Evolutionary conservation across 2,113 vertebrate genomes (phyloP).

Genomic region (Oryzias woworae): DNA sequence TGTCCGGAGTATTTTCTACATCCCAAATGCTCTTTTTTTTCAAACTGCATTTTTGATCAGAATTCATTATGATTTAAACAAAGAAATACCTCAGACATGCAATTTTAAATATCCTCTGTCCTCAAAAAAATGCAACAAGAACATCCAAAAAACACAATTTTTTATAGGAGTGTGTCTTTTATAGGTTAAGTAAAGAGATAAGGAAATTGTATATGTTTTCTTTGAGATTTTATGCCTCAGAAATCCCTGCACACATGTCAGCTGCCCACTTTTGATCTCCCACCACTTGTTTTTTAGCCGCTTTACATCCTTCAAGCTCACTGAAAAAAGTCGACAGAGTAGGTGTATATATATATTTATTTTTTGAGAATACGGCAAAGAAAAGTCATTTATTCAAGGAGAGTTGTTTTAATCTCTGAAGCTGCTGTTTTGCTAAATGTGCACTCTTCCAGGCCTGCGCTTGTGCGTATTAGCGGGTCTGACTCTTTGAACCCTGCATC

Average conservation of each 20-base stretch:
- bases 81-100: too few relatives aligned
- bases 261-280: conserved; percentile 32
- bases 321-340: conserved; percentile 18
- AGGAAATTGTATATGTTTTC: too few relatives aligned
- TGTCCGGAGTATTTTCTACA: too few relatives aligned
- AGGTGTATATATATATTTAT: conserved; percentile 18
- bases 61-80: too few relatives aligned
- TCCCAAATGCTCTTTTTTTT: too few relatives aligned
- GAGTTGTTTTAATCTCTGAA: conserved; percentile 22
- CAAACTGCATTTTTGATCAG: too few relatives aligned
- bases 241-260: conserved; percentile 29
- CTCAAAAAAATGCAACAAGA: too few relatives aligned
- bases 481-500: conserved; percentile 40
- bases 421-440: conserved; percentile 13
- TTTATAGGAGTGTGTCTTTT: too few relatives aligned
- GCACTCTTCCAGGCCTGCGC: background rate
- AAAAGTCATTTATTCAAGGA: conserved; percentile 11
- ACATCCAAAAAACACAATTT: too few relatives aligned
- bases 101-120: too few relatives aligned
- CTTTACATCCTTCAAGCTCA: conserved; percentile 25
- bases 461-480: conserved; percentile 7
- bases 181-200: too few relatives aligned
- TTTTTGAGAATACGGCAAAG: conserved; percentile 5
- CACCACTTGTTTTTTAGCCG: conserved; percentile 19
- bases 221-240: background rate